Evolutionary conservation across 1,140 invertebrate species (phyloP), one percentile per base, ranked within the genome.

Genomic region (Agrilus planipennis): DNA sequence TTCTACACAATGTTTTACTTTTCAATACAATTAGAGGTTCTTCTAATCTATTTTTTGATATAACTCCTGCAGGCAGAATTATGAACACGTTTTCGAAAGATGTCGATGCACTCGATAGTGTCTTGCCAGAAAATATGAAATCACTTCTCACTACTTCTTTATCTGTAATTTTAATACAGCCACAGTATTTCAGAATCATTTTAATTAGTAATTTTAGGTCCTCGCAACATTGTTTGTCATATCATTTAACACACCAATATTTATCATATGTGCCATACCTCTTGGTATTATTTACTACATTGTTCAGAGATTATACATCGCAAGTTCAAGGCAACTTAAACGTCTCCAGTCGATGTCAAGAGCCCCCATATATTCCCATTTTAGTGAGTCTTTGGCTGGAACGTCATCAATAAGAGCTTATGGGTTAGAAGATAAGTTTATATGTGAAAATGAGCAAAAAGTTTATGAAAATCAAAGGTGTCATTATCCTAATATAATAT

Each of bases 361-460:
- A 34, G 97, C 92, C 6, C 94, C 95, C 1, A 95, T 99, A 54
- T 98, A 95, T 47, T 77, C 90, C 4, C 91, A 96, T 66, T 96
- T 96, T 63, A 84, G 89, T 37, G 91, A 96, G 73, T 91, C 82
- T 25, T 75, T 90, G 22, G 79, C 79, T 11, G 81, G 81, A 25
- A 73, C 79, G 0, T 65, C 73, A 12, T 81, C 78, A 0, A 87
- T 89, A 39, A 67, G 85, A 51, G 84, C 85, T 3, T 89, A 83
- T 55, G 69, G 73, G 20, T 75, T 83, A 20, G 71, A 81, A 51
- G 62, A 84, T 12, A 76, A 83, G 53, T 89, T 91, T 55, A 80
- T 88, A 34, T 55, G 67, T 5, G 84, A 91, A 62, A 89, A 84
- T 0, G 86, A 90, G 59, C 67, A 66, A 14, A 79, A 77, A 61